These are phyloP conservation scores for Acanthurus lineatus DNA, from an alignment of 2,797 vertebrate species.

Conservation along the genomic window DNA sequence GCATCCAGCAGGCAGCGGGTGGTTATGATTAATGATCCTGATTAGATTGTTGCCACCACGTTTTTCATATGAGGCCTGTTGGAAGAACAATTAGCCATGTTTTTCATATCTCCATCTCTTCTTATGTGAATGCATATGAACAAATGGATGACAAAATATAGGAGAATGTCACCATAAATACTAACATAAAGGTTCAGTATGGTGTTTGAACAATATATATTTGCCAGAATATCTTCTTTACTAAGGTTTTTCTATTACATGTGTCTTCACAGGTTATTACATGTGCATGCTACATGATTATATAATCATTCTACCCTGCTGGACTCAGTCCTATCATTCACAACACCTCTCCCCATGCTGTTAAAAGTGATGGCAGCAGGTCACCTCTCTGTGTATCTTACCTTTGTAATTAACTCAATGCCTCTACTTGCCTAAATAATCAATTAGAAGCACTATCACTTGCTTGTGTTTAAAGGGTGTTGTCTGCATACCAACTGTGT, in stretches of 20 bases:
- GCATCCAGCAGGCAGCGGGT: constrained; percentile 67
- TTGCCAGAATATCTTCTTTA: not conserved
- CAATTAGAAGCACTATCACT: constrained; percentile 46
- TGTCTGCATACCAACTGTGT: constrained; percentile 75
- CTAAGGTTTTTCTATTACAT: not conserved
- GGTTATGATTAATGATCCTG: constrained; percentile 68
- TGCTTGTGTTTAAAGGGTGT: constrained; percentile 75
- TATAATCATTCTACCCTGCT: not conserved
- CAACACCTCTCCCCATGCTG: constrained; percentile 9
- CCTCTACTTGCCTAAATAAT: constrained; percentile 64
- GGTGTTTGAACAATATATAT: not conserved
- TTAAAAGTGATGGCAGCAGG: constrained; percentile 14
- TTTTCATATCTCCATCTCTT: not conserved
- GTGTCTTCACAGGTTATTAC: not conserved
- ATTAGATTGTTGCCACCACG: constrained; percentile 62
- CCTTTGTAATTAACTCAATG: constrained; percentile 40
- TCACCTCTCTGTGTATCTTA: constrained; percentile 41
- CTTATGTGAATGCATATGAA: not conserved
- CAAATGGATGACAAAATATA: not conserved
- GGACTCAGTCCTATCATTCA: not conserved
- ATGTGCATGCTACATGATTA: not conserved
- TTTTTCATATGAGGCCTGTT: constrained; percentile 43
- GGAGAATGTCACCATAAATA: not conserved
- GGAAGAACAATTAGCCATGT: constrained; percentile 10
- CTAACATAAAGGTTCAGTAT: not conserved